phyloP scores from a whole-genome alignment of 2,888 invertebrate genomes.

The Thereva unica region DNA sequence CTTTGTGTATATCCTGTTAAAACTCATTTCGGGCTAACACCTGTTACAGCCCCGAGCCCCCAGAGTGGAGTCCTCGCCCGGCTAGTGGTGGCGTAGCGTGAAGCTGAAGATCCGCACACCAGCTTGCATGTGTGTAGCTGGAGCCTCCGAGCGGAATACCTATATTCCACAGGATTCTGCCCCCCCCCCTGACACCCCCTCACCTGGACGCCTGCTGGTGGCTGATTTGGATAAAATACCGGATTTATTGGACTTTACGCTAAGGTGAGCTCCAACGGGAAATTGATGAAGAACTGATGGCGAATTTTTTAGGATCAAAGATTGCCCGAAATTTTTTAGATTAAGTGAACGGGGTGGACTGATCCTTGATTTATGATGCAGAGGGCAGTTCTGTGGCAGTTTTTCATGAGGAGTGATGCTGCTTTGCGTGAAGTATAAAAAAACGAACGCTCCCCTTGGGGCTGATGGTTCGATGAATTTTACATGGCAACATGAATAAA shows the following conservation, averaged over 20 bases:
- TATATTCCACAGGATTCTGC: constrained; percentile 9
- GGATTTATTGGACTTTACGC: constrained; percentile 34
- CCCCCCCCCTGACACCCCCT: neutral
- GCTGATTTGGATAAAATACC: constrained; percentile 31
- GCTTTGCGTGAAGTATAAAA: neutral
- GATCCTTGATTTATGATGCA: constrained; percentile 10
- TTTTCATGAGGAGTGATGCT: neutral
- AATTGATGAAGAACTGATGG: constrained; percentile 26
- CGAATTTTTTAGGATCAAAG: constrained; percentile 16
- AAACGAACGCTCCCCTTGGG: neutral
- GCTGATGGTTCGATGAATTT: too few relatives aligned
- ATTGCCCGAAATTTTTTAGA: constrained; percentile 1
- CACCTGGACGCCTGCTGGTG: neutral
- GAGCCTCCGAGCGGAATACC: neutral
- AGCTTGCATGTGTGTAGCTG: constrained; percentile 1
- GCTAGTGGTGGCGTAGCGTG: neutral
- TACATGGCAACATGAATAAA: too few relatives aligned
- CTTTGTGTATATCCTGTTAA: constrained; percentile 7
- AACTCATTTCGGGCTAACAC: constrained; percentile 34
- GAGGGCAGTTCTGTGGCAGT: neutral
- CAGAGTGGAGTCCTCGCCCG: constrained; percentile 2
- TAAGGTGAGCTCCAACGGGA: constrained; percentile 21
- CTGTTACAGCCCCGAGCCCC: constrained; percentile 29
- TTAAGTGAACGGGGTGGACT: neutral
- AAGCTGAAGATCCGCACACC: constrained; percentile 1